Evolutionary conservation across 2,797 vertebrate species (phyloP).

Genomic region (Sebastes glaucus): DNA sequence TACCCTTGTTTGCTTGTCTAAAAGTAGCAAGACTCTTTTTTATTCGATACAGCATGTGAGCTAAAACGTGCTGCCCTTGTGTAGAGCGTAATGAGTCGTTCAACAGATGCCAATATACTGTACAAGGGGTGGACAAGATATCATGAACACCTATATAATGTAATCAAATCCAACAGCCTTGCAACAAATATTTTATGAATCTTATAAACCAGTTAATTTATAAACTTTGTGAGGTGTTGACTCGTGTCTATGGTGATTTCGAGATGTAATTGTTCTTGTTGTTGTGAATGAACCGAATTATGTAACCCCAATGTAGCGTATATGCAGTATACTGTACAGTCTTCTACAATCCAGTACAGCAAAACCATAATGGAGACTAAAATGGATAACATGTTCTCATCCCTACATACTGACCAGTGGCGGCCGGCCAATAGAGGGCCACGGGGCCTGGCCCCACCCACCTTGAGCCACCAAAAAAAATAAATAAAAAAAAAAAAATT

Average conservation of each 20-base stretch:
- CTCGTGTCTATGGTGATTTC: not conserved
- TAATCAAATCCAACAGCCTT: not conserved
- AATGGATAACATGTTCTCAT: not conserved
- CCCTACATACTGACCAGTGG: too few relatives aligned
- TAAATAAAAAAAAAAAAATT: too few relatives aligned
- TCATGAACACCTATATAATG: not conserved
- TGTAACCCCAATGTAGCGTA: not conserved
- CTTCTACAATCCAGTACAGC: not conserved
- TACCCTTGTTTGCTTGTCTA: constrained; percentile 40
- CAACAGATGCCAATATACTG: not conserved
- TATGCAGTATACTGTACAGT: not conserved
- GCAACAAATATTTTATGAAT: constrained; percentile 4
- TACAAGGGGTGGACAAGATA: not conserved
- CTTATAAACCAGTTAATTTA: not conserved
- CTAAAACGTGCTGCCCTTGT: not conserved
- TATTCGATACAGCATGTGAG: not conserved
- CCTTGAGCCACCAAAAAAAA: too few relatives aligned
- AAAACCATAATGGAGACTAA: not conserved
- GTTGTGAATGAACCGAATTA: constrained; percentile 3
- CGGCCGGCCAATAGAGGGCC: too few relatives aligned
- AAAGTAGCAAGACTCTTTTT: constrained; percentile 38
- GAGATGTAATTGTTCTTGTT: not conserved
- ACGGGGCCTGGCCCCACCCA: too few relatives aligned
- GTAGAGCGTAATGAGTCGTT: not conserved
- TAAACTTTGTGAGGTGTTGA: not conserved